Evolutionary conservation across 2,113 vertebrate species (phyloP).

Genomic region (Trogon melanurus): DNA sequence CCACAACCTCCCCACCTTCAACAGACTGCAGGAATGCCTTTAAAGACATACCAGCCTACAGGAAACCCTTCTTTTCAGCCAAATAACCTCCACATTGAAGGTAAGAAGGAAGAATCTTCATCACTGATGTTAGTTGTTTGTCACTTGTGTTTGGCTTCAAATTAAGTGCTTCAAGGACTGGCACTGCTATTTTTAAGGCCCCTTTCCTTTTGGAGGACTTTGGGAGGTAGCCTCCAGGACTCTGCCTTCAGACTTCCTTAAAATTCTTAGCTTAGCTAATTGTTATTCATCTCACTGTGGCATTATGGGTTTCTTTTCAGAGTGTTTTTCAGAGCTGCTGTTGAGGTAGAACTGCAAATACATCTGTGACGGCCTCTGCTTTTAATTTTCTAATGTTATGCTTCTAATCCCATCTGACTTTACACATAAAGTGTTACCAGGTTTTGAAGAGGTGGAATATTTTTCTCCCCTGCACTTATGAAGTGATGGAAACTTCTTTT

Average conservation of each 20-base stretch:
- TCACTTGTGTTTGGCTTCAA: background rate
- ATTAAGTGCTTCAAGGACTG: background rate
- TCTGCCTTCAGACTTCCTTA: background rate
- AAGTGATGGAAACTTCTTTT: background rate
- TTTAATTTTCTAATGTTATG: background rate
- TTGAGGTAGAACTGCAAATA: background rate
- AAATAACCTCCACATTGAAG: slow-evolving; percentile 77
- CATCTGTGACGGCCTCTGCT: background rate
- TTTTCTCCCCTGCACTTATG: background rate
- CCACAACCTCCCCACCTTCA: slow-evolving; percentile 69
- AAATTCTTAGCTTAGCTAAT: background rate
- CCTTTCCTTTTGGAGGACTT: background rate
- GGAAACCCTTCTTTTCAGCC: slow-evolving; percentile 69
- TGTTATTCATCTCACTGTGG: background rate
- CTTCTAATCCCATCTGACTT: background rate
- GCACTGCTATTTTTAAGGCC: background rate
- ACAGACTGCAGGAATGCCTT: slow-evolving; percentile 59
- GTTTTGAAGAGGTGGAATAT: background rate
- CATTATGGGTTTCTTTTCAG: background rate
- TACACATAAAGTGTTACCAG: background rate
- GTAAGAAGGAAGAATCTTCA: slow-evolving; percentile 60
- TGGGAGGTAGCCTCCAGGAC: background rate
- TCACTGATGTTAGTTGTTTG: background rate
- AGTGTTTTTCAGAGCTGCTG: background rate
- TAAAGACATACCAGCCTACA: slow-evolving; percentile 73